These are phyloP conservation scores for Ispidina lecontei DNA, from an alignment of 2,797 vertebrate genomes.

Conservation along the genomic window DNA sequence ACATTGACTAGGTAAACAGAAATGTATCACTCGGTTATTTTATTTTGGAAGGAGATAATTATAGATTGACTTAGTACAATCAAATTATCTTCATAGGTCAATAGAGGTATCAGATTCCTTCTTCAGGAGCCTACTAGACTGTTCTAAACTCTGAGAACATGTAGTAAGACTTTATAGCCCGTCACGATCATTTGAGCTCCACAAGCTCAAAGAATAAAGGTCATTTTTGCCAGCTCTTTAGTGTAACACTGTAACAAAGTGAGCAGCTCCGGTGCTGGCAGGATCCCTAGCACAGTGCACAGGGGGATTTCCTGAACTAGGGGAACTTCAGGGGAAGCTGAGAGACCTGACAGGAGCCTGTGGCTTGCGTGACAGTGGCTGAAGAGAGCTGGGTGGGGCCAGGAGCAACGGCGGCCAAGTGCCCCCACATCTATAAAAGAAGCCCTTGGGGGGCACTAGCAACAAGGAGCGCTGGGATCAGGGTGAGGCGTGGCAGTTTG, in stretches of 20 bases:
- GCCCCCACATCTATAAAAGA: neutral
- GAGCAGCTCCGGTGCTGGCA: neutral
- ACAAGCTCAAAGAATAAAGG: neutral
- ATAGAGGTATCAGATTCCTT: neutral
- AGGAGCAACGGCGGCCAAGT: neutral
- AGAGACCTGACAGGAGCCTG: neutral
- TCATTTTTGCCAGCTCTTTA: neutral
- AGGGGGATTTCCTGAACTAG: too few species aligned
- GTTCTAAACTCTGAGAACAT: neutral
- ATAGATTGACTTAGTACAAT: neutral
- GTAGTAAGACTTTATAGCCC: neutral
- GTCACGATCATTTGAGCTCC: neutral
- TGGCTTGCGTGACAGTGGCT: neutral
- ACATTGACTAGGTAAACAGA: neutral
- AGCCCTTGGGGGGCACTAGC: neutral
- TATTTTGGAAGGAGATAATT: neutral
- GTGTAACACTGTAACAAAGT: accelerated
- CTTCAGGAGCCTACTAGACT: neutral
- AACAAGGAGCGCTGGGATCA: neutral
- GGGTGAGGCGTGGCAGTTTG: neutral
- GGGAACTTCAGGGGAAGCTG: neutral
- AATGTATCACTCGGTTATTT: neutral
- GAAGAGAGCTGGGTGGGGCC: neutral
- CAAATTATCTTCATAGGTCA: neutral
- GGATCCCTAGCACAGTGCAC: neutral